phyloP scores from a whole-genome alignment of 2,797 vertebrate species.

The Lepilemur ruficaudatus region DNA sequence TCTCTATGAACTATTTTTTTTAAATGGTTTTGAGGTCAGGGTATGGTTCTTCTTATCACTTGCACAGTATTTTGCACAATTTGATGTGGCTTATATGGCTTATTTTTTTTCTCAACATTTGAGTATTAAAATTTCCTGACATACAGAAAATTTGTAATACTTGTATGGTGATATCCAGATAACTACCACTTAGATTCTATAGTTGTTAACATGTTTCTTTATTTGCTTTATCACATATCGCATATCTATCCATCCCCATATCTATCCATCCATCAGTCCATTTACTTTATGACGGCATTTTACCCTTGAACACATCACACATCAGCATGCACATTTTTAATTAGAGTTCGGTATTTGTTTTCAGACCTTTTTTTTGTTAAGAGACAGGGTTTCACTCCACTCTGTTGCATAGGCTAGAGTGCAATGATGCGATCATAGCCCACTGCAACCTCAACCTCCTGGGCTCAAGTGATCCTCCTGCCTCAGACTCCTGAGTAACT shows the following conservation, averaged over 20 bases:
- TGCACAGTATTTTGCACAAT: conserved; percentile 2
- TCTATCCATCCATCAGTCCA: neutral
- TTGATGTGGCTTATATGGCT: neutral
- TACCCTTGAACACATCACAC: neutral
- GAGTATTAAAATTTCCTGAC: neutral
- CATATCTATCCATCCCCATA: neutral
- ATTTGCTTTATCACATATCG: neutral
- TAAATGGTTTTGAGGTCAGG: neutral
- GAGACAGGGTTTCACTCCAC: neutral
- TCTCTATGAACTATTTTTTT: neutral
- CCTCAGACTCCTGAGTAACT: neutral
- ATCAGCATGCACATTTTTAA: conserved; percentile 3
- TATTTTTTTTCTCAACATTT: neutral
- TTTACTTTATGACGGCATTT: conserved; percentile 17
- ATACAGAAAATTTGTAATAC: neutral
- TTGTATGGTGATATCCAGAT: neutral
- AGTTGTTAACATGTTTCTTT: neutral
- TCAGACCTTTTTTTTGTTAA: neutral
- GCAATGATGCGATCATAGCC: neutral
- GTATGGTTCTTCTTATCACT: neutral
- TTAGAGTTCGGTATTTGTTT: neutral
- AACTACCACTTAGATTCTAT: neutral
- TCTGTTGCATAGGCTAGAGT: neutral
- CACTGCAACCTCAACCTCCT: neutral
- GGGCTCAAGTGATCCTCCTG: neutral